Conservation (phyloP, 2,113 vertebrate genomes). For the Nesoenas mayeri region DNA sequence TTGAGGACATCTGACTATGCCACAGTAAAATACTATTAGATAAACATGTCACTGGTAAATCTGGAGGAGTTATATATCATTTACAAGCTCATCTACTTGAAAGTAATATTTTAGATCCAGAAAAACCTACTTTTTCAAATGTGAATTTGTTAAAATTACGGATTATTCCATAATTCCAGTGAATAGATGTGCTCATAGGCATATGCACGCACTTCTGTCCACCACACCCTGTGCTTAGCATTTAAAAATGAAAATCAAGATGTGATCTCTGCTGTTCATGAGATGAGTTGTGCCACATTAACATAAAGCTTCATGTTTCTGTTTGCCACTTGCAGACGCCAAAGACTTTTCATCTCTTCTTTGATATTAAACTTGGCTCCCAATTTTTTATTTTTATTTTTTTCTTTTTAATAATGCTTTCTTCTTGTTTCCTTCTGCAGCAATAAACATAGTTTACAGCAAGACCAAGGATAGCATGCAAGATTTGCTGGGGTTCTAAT, state of each 20-base stretch:
- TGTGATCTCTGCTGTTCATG: background rate
- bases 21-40: background rate
- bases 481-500: background rate
- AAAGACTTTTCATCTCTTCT: background rate
- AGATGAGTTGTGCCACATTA: background rate
- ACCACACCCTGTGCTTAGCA: background rate
- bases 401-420: background rate
- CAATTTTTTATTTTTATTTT: background rate
- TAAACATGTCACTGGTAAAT: background rate
- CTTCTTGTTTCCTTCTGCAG: background rate
- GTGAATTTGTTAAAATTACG: background rate
- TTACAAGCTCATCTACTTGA: background rate
- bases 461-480: background rate
- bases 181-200: background rate
- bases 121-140: background rate
- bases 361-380: background rate
- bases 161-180: background rate
- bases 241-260: background rate
- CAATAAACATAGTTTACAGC: background rate
- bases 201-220: background rate
- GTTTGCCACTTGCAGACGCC: background rate
- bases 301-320: background rate
- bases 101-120: background rate
- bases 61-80: background rate
- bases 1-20: background rate